phyloP scores from a whole-genome alignment of 2,797 vertebrate genomes.

The Prionace glauca region DNA sequence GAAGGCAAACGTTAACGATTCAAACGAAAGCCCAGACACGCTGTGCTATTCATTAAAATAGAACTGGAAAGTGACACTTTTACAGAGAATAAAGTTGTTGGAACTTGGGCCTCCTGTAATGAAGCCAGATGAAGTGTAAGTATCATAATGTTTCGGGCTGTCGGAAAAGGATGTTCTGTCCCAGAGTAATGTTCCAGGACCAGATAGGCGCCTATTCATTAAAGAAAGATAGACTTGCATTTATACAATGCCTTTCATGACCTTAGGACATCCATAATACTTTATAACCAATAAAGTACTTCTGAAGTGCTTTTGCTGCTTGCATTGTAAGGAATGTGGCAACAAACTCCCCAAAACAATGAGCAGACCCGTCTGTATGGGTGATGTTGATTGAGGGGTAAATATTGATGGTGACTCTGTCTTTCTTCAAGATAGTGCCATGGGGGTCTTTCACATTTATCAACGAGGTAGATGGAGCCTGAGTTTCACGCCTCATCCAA shows the following conservation, averaged over 20 bases:
- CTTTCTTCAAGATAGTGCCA: neutral
- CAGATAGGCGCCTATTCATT: constrained; percentile 31
- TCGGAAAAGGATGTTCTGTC: constrained; percentile 32
- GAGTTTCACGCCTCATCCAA: neutral
- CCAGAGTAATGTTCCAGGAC: constrained; percentile 32
- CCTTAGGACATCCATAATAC: neutral
- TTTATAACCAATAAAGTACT: constrained; percentile 12
- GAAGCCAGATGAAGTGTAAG: constrained; percentile 8
- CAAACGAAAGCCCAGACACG: constrained; percentile 11
- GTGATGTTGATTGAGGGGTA: neutral
- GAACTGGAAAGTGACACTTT: constrained; percentile 22
- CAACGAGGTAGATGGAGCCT: neutral
- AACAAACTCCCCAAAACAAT: neutral
- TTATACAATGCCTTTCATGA: neutral
- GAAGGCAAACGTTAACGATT: neutral
- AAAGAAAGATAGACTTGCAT: constrained; percentile 1
- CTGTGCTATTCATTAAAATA: constrained; percentile 29
- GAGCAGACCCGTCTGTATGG: neutral
- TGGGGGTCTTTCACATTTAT: too few relatives aligned
- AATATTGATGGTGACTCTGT: neutral
- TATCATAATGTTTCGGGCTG: neutral
- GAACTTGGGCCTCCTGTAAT: constrained; percentile 2
- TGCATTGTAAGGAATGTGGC: neutral
- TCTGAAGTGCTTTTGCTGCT: neutral
- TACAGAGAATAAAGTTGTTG: constrained; percentile 12